Evolutionary conservation across 2,113 vertebrate genomes (phyloP), one percentile per base, ranked within the genome.

Genomic region (Leptobrachium leishanense): DNA sequence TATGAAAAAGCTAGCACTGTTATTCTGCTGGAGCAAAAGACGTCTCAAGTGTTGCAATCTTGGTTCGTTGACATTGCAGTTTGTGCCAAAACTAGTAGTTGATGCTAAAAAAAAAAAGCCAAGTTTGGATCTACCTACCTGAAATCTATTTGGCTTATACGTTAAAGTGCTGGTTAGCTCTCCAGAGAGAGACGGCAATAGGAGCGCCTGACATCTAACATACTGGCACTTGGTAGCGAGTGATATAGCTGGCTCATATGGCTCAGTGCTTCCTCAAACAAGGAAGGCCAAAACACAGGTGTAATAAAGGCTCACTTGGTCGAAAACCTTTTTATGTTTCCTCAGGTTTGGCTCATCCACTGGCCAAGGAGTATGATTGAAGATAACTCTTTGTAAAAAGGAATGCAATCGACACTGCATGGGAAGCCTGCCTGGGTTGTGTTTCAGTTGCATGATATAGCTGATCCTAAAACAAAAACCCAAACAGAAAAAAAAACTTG

Each of bases 361-460:
- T 83, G 87, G 84, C 88, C 85, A 42, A 71, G 78, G 85, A 83
- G 72, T 63, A 67, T 0, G 54, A 73, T 81, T 72, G 44, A 55
- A 84, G 10, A 71, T 87, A 84, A 83, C 74, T 84, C 82, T 75
- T 85, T 83, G 82, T 70, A 84, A 81, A 83, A 88, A 65, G 79
- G 87, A 88, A 90, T 87, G 88, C 85, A 88, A 82, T 89, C 82
- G 85, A 65, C 86, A 86, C 84, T 88, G 93, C 94, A 96, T 92
- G 91, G 83, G 89, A 82, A 90, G 88, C 86, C 94, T 91, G 90
- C 92, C 93, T 89, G 87, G 90, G 87, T 90, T 87, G 85, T 90
- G 87, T 82, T 81, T 94, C 90, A 89, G 90, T 88, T 96, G 96
- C 95, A 97, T 98, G 96, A 95, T 91, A 90, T 89, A 88, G 92